These are phyloP conservation scores for Apeltes quadracus DNA, from an alignment of 2,113 vertebrate genomes.

Conservation along the genomic window DNA sequence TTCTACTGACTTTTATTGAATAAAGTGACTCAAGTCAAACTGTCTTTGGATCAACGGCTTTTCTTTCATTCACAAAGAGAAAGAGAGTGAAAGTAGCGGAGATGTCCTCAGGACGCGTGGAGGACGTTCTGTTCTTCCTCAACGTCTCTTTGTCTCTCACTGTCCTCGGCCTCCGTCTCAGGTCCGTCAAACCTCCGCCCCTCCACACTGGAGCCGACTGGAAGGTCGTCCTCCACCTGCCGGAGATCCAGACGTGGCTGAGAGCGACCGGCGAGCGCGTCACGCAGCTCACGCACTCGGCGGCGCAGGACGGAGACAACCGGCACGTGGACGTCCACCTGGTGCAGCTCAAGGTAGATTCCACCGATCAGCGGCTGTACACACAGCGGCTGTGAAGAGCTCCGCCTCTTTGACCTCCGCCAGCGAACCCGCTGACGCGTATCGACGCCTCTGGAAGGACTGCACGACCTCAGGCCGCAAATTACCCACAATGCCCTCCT, in stretches of 20 bases:
- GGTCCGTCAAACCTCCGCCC: conserved; percentile 88
- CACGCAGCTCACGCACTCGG: conserved; percentile 91
- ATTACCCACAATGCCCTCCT: conserved; percentile 26
- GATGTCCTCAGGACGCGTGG: too few species aligned
- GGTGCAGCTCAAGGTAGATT: conserved; percentile 97
- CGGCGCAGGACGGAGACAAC: conserved; percentile 88
- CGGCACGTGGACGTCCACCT: conserved; percentile 95
- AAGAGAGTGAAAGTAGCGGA: too few species aligned
- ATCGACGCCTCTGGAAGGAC: neutral
- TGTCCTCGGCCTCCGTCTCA: conserved; percentile 6
- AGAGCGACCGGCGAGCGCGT: conserved; percentile 89
- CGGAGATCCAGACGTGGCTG: conserved; percentile 97
- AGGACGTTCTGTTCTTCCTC: too few species aligned
- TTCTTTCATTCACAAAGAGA: too few species aligned
- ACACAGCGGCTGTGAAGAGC: neutral
- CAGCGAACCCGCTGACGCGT: neutral
- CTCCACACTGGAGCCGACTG: conserved; percentile 94
- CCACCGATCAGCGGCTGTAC: too few species aligned
- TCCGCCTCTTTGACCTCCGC: neutral
- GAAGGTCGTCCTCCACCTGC: conserved; percentile 97
- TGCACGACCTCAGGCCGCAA: neutral
- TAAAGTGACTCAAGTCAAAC: too few species aligned
- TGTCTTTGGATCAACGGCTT: too few species aligned
- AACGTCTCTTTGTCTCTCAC: too few species aligned
- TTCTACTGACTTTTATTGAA: too few species aligned